Evolutionary conservation across 92 coral and sea anemone genomes (phyloP).

Genomic region (Meandrina meandrites): DNA sequence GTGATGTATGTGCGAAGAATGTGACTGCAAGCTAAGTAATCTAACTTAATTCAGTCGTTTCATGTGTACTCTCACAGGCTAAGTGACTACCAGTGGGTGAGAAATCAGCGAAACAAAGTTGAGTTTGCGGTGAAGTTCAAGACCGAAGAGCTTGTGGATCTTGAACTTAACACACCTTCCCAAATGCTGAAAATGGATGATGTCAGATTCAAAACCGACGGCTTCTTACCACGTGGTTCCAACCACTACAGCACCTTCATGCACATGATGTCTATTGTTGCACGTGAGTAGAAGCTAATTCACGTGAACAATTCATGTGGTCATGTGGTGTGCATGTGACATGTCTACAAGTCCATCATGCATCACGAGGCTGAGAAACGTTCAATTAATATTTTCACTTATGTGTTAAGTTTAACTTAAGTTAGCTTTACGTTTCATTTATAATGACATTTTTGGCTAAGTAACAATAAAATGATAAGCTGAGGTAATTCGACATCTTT

Average conservation of each 20-base stretch:
- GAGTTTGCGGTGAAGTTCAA: slow-evolving; percentile 31
- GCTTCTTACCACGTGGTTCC: slow-evolving; percentile 36
- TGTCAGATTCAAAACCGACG: slow-evolving; percentile 15
- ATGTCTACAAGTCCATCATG: background rate
- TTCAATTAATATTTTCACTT: no score
- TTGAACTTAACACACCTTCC: slow-evolving; percentile 21
- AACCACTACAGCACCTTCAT: background rate
- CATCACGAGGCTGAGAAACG: background rate
- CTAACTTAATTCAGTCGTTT: background rate
- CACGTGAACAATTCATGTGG: background rate
- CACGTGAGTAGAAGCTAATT: slow-evolving; percentile 21
- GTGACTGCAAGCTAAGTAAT: background rate
- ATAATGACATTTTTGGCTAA: background rate
- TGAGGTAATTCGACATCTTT: no score
- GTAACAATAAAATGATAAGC: no score
- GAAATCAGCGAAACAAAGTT: slow-evolving; percentile 6
- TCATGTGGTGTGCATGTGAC: slow-evolving; percentile 1
- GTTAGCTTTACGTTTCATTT: no score
- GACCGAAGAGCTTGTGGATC: slow-evolving; percentile 39
- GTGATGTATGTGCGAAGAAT: no score
- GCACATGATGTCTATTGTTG: slow-evolving; percentile 5
- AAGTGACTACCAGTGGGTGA: slow-evolving; percentile 1
- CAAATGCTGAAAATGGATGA: slow-evolving; percentile 19
- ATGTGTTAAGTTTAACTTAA: no score
- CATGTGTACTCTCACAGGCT: background rate